Evolutionary conservation across 2,113 vertebrate genomes (phyloP).

Genomic region (Chaetura pelagica): DNA sequence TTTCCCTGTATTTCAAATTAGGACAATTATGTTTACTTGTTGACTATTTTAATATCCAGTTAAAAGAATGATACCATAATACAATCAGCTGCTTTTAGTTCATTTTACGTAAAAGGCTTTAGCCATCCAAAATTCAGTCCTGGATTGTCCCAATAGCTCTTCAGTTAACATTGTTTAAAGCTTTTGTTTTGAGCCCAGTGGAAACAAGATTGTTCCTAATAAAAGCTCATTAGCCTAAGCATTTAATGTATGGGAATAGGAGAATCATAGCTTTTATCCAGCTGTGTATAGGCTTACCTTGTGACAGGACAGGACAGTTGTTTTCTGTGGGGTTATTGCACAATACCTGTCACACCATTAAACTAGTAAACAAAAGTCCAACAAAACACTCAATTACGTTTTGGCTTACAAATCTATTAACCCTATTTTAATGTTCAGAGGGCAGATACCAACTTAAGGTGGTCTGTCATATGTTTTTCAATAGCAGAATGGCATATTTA

Average conservation of each 20-base stretch:
- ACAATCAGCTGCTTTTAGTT: background rate
- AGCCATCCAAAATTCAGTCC: background rate
- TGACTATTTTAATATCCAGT: background rate
- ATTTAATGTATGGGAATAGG: background rate
- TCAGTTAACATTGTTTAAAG: background rate
- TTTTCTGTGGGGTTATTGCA: background rate
- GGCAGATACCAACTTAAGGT: background rate
- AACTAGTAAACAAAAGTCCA: background rate
- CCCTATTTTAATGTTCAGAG: background rate
- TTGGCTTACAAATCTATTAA: background rate
- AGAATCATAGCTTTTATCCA: constrained; percentile 6
- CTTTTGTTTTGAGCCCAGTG: background rate
- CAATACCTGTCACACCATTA: background rate
- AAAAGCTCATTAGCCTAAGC: background rate
- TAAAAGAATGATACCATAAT: background rate
- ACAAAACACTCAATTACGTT: background rate
- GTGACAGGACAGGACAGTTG: background rate
- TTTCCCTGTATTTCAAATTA: background rate
- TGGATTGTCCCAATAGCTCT: background rate
- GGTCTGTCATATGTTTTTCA: background rate
- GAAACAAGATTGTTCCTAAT: constrained; percentile 26
- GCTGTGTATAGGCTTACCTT: background rate
- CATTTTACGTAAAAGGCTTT: background rate
- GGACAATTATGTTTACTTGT: background rate
- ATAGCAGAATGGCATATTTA: background rate